These are phyloP conservation scores for Brachyptera risi DNA, from an alignment of 2,888 invertebrate species.

Conservation along the genomic window DNA sequence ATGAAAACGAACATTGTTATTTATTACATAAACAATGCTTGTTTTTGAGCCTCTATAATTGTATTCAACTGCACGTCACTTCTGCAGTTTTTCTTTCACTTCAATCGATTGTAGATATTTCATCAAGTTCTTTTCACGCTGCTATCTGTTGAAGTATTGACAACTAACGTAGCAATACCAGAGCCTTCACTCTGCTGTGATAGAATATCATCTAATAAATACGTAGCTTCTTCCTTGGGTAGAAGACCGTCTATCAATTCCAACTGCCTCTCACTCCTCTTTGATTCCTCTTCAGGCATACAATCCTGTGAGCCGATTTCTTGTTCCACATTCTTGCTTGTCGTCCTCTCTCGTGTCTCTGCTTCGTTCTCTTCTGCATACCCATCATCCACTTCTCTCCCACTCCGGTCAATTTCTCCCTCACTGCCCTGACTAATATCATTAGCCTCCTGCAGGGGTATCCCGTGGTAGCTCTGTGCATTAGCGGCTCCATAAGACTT, in stretches of 20 bases:
- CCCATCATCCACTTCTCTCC: conserved; percentile 10
- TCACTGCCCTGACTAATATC: conserved; percentile 44
- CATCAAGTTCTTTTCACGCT: conserved; percentile 1
- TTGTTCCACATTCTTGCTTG: background rate
- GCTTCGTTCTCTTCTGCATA: background rate
- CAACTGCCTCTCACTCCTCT: conserved; percentile 42
- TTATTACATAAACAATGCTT: too few relatives aligned
- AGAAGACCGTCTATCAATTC: conserved; percentile 46
- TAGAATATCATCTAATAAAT: conserved; percentile 43
- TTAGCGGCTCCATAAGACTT: conserved; percentile 67
- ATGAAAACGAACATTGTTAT: too few relatives aligned
- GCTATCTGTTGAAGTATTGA: background rate
- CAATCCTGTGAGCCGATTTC: too few relatives aligned
- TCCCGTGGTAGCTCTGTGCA: conserved; percentile 46
- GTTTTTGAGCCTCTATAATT: too few relatives aligned
- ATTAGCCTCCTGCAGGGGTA: conserved; percentile 50
- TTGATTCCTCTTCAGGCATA: background rate
- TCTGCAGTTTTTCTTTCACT: too few relatives aligned
- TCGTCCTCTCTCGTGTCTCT: background rate
- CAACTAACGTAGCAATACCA: conserved; percentile 41
- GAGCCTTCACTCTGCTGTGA: conserved; percentile 47
- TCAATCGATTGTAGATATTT: too few relatives aligned
- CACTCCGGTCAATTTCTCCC: conserved; percentile 14
- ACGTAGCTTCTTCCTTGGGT: conserved; percentile 47
- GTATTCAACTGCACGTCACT: too few relatives aligned